Percentiles rank a stretch among this genome's conserved stretches.
These are phyloP conservation scores for Pangasius larnaudii DNA, from an alignment of 2,797 vertebrate genomes.

Conservation along the genomic window DNA sequence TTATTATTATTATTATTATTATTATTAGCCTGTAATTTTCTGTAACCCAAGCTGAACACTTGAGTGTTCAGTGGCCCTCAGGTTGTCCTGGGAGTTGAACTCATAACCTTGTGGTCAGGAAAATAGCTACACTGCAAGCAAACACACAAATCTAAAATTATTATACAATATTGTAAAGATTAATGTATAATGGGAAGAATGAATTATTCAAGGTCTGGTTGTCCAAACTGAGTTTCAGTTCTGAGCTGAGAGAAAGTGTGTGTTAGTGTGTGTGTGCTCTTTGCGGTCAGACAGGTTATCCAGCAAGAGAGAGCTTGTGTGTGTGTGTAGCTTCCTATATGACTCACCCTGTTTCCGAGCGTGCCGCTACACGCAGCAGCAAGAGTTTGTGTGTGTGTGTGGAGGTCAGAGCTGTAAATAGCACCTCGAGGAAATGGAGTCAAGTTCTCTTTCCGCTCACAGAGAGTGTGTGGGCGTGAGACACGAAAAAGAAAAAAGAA, in stretches of 20 bases:
- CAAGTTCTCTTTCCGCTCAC: constrained; percentile 42
- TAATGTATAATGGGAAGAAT: background rate
- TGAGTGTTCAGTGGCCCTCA: background rate
- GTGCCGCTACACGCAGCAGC: constrained; percentile 39
- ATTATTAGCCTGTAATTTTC: background rate
- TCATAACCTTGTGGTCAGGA: background rate
- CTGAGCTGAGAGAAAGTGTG: constrained; percentile 12
- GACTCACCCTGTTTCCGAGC: constrained; percentile 55
- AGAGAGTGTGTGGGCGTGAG: constrained; percentile 46
- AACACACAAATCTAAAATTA: background rate
- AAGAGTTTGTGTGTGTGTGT: constrained; percentile 35
- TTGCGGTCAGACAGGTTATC: constrained; percentile 31
- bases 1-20: too few species aligned
- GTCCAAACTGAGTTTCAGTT: background rate
- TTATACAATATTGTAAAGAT: background rate
- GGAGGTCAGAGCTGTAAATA: constrained; percentile 51
- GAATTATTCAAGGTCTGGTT: background rate
- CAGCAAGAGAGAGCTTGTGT: constrained; percentile 28
- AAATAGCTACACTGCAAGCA: background rate
- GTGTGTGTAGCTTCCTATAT: constrained; percentile 48
- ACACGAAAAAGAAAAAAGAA: constrained; percentile 11
- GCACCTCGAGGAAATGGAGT: constrained; percentile 50
- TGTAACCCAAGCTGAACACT: background rate
- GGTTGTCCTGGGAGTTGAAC: background rate
- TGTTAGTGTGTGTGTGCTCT: constrained; percentile 25